phyloP scores from a whole-genome alignment of 2,797 vertebrate genomes.

The Philypnodon macrostomus region DNA sequence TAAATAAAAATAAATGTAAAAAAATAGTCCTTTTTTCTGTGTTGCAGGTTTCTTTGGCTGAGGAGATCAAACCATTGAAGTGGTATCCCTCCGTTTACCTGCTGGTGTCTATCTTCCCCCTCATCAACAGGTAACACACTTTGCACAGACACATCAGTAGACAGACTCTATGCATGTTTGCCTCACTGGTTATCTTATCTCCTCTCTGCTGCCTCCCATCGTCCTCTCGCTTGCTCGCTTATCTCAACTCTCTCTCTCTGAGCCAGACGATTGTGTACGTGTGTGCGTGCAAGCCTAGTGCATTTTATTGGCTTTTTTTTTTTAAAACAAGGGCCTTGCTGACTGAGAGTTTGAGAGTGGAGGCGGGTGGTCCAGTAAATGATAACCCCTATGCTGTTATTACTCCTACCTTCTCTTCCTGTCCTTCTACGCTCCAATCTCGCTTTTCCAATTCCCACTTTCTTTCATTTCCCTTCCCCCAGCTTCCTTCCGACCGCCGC shows the following conservation, averaged over 20 bases:
- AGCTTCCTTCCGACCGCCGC: background rate
- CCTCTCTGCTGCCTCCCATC: slow-evolving; percentile 18
- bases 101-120: slow-evolving; percentile 78
- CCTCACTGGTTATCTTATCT: slow-evolving; percentile 54
- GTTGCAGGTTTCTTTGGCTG: slow-evolving; percentile 73
- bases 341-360: slow-evolving; percentile 46
- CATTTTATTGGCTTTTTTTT: slow-evolving; percentile 63
- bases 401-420: slow-evolving; percentile 37
- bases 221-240: slow-evolving; percentile 38
- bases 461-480: slow-evolving; percentile 16
- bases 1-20: too few species aligned
- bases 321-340: slow-evolving; percentile 48
- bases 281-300: slow-evolving; percentile 25
- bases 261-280: slow-evolving; percentile 24
- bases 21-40: slow-evolving; percentile 6
- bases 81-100: slow-evolving; percentile 84
- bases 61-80: slow-evolving; percentile 78
- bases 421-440: background rate
- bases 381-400: slow-evolving; percentile 61
- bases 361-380: slow-evolving; percentile 63
- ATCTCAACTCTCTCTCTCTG: slow-evolving; percentile 41
- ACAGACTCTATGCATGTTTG: slow-evolving; percentile 47
- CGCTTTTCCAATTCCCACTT: slow-evolving; percentile 6
- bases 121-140: slow-evolving; percentile 79
- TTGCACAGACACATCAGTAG: slow-evolving; percentile 13